phyloP scores from a whole-genome alignment of 2,113 vertebrate species.

The Phrynosoma platyrhinos region DNA sequence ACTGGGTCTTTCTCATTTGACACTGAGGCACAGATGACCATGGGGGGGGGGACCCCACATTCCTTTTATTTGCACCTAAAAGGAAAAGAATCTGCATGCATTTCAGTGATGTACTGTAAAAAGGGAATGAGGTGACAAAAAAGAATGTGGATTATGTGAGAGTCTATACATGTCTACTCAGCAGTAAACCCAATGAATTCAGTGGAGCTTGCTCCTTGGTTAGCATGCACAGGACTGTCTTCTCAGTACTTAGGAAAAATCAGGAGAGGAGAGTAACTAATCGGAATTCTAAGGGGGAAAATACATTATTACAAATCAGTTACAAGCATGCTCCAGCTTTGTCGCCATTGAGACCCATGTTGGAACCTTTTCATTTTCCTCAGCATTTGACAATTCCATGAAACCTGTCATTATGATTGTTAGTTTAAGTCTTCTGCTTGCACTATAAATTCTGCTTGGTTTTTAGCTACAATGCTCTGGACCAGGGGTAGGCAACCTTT shows the following conservation, averaged over 20 bases:
- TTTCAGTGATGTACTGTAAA: constrained; percentile 43
- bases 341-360: too few relatives aligned
- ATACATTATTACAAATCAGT: too few relatives aligned
- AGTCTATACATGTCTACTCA: not conserved
- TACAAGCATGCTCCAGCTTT: too few relatives aligned
- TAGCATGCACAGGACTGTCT: not conserved
- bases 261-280: not conserved
- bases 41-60: constrained; percentile 16
- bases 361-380: too few relatives aligned
- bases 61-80: constrained; percentile 33
- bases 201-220: fast-evolving
- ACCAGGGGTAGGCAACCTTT: too few relatives aligned
- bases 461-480: too few relatives aligned
- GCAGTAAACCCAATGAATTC: not conserved
- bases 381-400: too few relatives aligned
- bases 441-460: too few relatives aligned
- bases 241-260: not conserved
- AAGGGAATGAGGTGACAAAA: not conserved
- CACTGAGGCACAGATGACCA: constrained; percentile 26
- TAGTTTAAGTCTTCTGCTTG: too few relatives aligned
- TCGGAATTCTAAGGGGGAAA: not conserved
- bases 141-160: fast-evolving
- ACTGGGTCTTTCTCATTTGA: constrained; percentile 38
- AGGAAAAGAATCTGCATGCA: constrained; percentile 26
- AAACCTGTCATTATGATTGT: too few relatives aligned